Percentiles rank a stretch among this genome's conserved stretches.
These are phyloP conservation scores for Lottia gigantea DNA, from an alignment of 2,888 invertebrate species.

Conservation along the genomic window DNA sequence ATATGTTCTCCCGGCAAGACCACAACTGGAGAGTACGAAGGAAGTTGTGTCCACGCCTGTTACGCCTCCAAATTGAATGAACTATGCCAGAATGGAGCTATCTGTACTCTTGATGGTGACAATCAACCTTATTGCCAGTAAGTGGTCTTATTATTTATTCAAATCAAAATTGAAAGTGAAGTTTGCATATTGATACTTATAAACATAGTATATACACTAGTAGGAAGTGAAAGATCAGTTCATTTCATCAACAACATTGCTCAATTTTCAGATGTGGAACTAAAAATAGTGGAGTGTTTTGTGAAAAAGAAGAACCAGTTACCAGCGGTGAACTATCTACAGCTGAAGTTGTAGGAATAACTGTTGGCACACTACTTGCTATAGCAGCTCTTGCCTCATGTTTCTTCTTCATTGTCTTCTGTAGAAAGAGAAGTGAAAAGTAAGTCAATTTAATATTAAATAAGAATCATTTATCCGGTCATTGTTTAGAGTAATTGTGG, in stretches of 20 bases:
- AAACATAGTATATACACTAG: too few species aligned
- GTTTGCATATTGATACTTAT: too few species aligned
- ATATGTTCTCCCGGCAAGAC: background rate
- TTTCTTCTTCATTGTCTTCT: background rate
- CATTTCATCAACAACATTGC: too few species aligned
- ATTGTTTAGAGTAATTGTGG: too few species aligned
- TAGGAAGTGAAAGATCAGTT: too few species aligned
- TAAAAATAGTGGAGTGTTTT: background rate
- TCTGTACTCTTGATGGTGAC: background rate
- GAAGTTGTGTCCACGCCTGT: background rate
- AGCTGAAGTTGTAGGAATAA: background rate
- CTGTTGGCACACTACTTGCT: background rate
- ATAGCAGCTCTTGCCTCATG: background rate
- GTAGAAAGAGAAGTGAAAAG: background rate
- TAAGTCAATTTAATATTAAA: background rate
- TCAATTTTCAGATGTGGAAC: background rate
- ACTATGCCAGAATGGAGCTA: background rate
- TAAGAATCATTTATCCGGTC: too few species aligned
- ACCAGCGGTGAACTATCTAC: background rate
- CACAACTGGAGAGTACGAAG: background rate
- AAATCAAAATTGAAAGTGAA: too few species aligned
- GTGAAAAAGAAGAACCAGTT: background rate
- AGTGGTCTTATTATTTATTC: background rate
- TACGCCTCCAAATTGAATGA: background rate
- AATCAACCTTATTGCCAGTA: slow-evolving; percentile 6